Evolutionary conservation across 2,888 invertebrate genomes (phyloP).

Genomic region (Odontocolon sp.): DNA sequence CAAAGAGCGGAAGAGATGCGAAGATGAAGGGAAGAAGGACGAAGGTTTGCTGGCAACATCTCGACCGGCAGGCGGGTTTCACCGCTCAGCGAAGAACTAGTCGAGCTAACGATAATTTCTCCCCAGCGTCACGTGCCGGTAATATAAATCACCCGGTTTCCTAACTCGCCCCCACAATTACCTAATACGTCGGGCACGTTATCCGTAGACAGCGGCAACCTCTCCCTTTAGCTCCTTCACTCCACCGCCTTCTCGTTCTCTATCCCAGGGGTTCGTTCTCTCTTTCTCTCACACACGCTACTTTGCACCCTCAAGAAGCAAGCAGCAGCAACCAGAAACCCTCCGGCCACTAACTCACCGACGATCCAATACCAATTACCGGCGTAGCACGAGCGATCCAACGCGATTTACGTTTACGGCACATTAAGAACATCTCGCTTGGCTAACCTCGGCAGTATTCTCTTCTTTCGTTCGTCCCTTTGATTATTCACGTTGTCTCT

Average conservation of each 20-base stretch:
- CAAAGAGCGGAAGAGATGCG: background rate
- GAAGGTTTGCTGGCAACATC: slow-evolving; percentile 13
- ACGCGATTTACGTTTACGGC: slow-evolving; percentile 33
- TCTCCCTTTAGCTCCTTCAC: slow-evolving; percentile 49
- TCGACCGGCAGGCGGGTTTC: slow-evolving; percentile 26
- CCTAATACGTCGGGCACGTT: slow-evolving; percentile 75
- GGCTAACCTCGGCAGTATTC: slow-evolving; percentile 1
- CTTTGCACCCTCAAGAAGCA: slow-evolving; percentile 26
- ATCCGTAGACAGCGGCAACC: slow-evolving; percentile 67
- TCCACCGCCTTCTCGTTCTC: slow-evolving; percentile 38
- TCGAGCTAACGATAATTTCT: slow-evolving; percentile 77
- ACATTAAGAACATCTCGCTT: slow-evolving; percentile 23
- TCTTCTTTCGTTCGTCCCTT: background rate
- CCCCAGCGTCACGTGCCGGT: slow-evolving; percentile 76
- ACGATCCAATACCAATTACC: slow-evolving; percentile 72
- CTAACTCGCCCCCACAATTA: slow-evolving; percentile 73
- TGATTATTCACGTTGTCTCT: no score
- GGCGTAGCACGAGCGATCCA: slow-evolving; percentile 52
- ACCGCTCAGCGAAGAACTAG: slow-evolving; percentile 31
- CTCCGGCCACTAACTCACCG: slow-evolving; percentile 68
- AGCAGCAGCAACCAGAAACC: slow-evolving; percentile 38
- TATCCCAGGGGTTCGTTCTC: slow-evolving; percentile 24
- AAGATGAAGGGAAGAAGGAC: slow-evolving; percentile 16
- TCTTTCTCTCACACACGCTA: slow-evolving; percentile 47
- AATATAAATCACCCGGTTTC: slow-evolving; percentile 77